Conservation (phyloP, 2,797 vertebrate genomes). For the Malacoctenus gilli region DNA sequence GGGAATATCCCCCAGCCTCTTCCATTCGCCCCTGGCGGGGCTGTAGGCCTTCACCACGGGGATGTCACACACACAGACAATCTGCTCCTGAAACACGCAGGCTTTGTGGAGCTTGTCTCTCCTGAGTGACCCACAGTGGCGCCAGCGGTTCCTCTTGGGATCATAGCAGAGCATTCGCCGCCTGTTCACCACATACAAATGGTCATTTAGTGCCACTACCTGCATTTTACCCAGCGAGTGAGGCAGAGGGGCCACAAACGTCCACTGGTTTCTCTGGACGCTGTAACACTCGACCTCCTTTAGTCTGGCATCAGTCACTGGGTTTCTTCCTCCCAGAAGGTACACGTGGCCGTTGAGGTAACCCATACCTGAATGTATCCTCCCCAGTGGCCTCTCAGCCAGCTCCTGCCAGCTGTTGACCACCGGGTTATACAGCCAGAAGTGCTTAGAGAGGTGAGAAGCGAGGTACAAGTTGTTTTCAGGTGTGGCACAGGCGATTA, state of each 20-base stretch:
- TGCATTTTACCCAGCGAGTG: constrained; percentile 89
- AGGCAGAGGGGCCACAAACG: constrained; percentile 85
- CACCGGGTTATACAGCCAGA: constrained; percentile 87
- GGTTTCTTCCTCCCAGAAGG: constrained; percentile 86
- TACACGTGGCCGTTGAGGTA: constrained; percentile 89
- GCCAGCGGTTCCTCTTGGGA: constrained; percentile 87
- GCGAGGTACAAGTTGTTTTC: constrained; percentile 88
- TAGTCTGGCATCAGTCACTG: constrained; percentile 82
- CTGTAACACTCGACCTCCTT: constrained; percentile 91
- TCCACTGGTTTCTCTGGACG: constrained; percentile 90
- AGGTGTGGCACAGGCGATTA: constrained; percentile 85
- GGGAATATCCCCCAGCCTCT: constrained; percentile 85
- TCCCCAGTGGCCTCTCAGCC: constrained; percentile 84
- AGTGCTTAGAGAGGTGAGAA: constrained; percentile 87
- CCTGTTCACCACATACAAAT: constrained; percentile 88
- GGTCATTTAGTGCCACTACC: constrained; percentile 86
- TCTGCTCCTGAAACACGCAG: constrained; percentile 89
- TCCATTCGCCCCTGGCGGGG: constrained; percentile 86
- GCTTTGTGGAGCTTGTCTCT: constrained; percentile 89
- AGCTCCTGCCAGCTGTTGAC: constrained; percentile 87
- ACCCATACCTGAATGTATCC: constrained; percentile 87
- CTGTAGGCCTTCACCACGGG: constrained; percentile 89
- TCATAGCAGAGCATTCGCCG: constrained; percentile 89
- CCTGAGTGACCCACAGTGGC: constrained; percentile 86
- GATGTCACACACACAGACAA: constrained; percentile 88